Evolutionary conservation across 2,888 invertebrate genomes (phyloP).

Genomic region (Pantelozetes paolii): DNA sequence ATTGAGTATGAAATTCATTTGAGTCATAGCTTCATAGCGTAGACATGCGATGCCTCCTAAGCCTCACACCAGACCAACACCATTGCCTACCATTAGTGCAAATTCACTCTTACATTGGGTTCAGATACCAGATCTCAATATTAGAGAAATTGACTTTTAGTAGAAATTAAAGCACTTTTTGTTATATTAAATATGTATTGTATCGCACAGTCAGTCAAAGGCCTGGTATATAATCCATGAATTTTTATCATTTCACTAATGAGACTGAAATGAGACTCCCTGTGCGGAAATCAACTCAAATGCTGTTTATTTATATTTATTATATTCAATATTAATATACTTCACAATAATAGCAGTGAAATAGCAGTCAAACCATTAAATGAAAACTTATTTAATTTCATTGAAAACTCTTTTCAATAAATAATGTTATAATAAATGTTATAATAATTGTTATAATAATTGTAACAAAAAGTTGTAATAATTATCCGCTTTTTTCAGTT

Average conservation of each 20-base stretch:
- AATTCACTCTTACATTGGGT: neutral
- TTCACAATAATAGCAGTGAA: neutral
- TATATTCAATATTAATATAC: neutral
- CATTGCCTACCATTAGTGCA: neutral
- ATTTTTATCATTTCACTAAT: neutral
- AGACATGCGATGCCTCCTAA: neutral
- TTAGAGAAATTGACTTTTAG: neutral
- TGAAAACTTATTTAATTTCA: constrained; percentile 10
- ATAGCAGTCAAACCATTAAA: neutral
- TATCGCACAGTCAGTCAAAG: neutral
- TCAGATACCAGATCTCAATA: neutral
- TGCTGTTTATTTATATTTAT: neutral
- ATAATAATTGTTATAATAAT: too few relatives aligned
- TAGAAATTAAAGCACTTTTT: neutral
- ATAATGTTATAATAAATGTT: too few relatives aligned
- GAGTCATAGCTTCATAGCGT: neutral
- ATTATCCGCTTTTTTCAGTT: too few relatives aligned
- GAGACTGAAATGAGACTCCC: constrained; percentile 4
- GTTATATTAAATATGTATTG: neutral
- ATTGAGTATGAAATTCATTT: constrained; percentile 4
- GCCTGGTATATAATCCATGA: neutral
- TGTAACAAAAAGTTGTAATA: too few relatives aligned
- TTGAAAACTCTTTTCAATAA: neutral
- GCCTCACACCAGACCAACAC: neutral
- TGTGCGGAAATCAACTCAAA: constrained; percentile 25